Base-by-base conservation (phyloP, 2,113 vertebrate genomes). In the Pyrgilauda ruficollis region DNA sequence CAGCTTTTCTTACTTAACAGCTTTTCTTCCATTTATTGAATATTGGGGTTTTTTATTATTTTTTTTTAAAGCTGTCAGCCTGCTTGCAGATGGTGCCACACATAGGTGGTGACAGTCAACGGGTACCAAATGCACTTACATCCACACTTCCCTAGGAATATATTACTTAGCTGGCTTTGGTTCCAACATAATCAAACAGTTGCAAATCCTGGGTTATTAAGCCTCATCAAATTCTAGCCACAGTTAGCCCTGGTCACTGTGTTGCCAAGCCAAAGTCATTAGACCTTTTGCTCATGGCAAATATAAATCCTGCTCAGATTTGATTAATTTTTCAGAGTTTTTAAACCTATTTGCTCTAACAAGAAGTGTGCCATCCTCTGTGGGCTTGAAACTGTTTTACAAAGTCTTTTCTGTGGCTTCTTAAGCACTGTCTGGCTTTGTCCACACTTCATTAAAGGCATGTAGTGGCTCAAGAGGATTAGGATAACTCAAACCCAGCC, bases 401-500 rank as follows among this genome's bases (percentile, higher is more conserved):
- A 41, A 75, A 81, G 39, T 26, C 52, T 86, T 88, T 93, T 73
- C 75, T 90, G 43, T 82, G 94, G 56, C 73, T 89, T 91, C 66
- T 75, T 95, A 85, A 94, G 72, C n/a, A 33, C 59, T 90, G 43
- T 31, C 72, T 96, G 79, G 43, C 79, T 95, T 89, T 94, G 93
- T 87, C 89, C 93, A 74, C 50, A 77, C 68, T 90, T 96, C 90
- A 94, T 96, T 94, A 93, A 94, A 88, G 79, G 59, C 85, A 74
- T 91, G 79, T 84, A 80, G 82, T 86, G 44, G 85, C 90, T 95
- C 90, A 92, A 84, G 88, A 96, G 90, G 88, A 96, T 95, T 94
- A 95, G 88, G 84, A 77, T 90, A 91, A 94, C 87, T 91, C 67
- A 59, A 90, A 91, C 46, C 56, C 81, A 69, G 63, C 82, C 50